phyloP scores from a whole-genome alignment of 2,797 vertebrate genomes.

The Bradypus variegatus region DNA sequence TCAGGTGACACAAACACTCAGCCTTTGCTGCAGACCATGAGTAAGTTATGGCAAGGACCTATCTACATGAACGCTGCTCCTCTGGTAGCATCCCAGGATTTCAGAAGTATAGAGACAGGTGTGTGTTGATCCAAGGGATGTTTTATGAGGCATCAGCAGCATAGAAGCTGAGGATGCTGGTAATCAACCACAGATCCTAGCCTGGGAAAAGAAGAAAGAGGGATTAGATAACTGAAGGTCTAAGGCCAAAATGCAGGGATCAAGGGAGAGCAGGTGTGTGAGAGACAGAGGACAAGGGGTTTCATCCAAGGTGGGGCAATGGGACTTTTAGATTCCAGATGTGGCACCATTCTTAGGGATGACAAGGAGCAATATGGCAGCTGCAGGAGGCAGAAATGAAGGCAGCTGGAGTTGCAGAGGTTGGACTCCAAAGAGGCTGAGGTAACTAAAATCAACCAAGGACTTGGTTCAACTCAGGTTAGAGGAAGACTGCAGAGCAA shows the following conservation, averaged over 20 bases:
- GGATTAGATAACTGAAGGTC: not conserved
- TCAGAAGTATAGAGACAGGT: not conserved
- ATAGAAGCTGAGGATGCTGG: not conserved
- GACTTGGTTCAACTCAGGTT: not conserved
- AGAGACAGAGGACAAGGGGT: not conserved
- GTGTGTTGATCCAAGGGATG: not conserved
- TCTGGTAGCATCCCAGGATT: not conserved
- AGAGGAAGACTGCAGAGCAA: no score
- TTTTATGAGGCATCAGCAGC: no score
- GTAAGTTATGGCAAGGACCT: not conserved
- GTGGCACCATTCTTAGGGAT: not conserved
- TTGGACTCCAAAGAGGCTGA: not conserved
- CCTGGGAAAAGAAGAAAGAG: not conserved
- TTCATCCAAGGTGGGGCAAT: accelerated
- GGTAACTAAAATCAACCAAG: not conserved
- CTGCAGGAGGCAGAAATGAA: not conserved
- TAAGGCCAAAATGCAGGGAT: not conserved
- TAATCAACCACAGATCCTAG: not conserved
- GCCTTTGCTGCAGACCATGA: not conserved
- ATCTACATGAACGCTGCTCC: accelerated
- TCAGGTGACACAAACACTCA: not conserved
- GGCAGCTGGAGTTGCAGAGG: not conserved
- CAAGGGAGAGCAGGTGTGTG: not conserved
- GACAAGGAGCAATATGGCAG: not conserved
- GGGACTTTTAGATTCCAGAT: not conserved